Evolutionary conservation across 2,797 vertebrate species (phyloP), one percentile per base, ranked within the genome.

Genomic region (Lepilemur septentrionalis): DNA sequence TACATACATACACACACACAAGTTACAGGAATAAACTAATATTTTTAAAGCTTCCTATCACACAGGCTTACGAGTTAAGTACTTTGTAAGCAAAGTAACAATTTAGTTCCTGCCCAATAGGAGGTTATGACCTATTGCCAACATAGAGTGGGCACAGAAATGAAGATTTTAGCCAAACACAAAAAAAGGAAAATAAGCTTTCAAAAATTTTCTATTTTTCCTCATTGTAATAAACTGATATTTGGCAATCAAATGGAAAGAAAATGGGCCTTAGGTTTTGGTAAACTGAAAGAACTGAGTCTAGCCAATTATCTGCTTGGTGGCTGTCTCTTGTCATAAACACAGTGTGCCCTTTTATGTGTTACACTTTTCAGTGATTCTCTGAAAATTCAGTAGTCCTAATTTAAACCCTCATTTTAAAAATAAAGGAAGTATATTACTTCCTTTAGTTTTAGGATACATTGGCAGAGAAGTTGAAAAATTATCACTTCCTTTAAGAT

Each of bases 31-130:
- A 89, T 78, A 92, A 94, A 50, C 48, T 72, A 50, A 12, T 85
- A 57, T 79, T 95, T 85, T 70, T 86, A 93, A 95, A 94, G 57
- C 50, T 96, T 91, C 86, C 89, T 95, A 83, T 78, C 78, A 18
- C 38, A 22, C 46, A 90, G 57, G 9, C 3, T 92, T 80, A 52
- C 69, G 46, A 92, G 22, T 89, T 91, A 76, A 94, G 73, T 85
- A 76, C 48, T 69, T 67, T 46, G 20, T 46, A 72, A 91, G 35
- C 48, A 89, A 95, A 89, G 63, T 61, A 82, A 81, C 17, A 70
- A 59, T 85, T 61, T 91, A 63, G 69, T 79, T 83, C 61, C 46
- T 93, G 69, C 23, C 18, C 75, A 79, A 3, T 2, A 85, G 59
- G 83, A 86, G 43, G 38, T 92, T 92, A 79, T 25, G 61, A 41